Base-by-base conservation (phyloP, 2,113 vertebrate genomes). In the Scytalopus superciliaris region DNA sequence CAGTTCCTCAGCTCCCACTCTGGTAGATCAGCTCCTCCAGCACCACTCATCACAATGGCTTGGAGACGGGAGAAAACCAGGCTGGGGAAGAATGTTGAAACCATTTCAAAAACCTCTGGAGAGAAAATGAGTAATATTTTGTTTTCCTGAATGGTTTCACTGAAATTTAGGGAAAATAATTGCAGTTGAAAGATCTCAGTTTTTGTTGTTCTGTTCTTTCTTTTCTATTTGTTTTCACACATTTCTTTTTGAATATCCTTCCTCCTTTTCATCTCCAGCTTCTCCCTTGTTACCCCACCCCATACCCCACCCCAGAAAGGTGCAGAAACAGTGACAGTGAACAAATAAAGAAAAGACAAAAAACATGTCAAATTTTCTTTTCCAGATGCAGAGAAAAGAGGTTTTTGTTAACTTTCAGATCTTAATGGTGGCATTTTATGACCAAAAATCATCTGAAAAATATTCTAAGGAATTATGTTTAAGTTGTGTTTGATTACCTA, bases 111-210 rank as follows among this genome's bases (percentile, higher is more conserved):
- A 93, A 67, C 83, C 76, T 89, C 88, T 93, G 94, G 79, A 93
- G 76, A 80, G 79, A 96, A 92, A 90, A 93, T 81, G 42, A 93
- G 76, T 95, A 92, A 89, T 94, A 92, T 92, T 96, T 92, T 93
- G 80, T 93, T 93, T 92, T 93, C 75, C 73, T 92, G 86, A 92
- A 90, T 93, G 47, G 59, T 74, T 94, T 89, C 68, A 83, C 55
- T 96, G 90, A 96, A 95, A 85, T 85, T 69, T 85, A 93, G 88
- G 63, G 70, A 76, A 93, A 96, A 96, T 96, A 90, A 95, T 93
- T 93, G 82, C 70, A 76, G 81, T 62, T 96, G 94, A 84, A 96
- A 95, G 87, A 73, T 82, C 45, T 79, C 87, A 21, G 67, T 17
- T 96, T 95, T 94, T 79, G 42, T 89, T 93, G 64, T 75, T 68